Evolutionary conservation across 2,888 invertebrate species (phyloP), one percentile per base, ranked within the genome.

Genomic region (Lasius fuliginosus): DNA sequence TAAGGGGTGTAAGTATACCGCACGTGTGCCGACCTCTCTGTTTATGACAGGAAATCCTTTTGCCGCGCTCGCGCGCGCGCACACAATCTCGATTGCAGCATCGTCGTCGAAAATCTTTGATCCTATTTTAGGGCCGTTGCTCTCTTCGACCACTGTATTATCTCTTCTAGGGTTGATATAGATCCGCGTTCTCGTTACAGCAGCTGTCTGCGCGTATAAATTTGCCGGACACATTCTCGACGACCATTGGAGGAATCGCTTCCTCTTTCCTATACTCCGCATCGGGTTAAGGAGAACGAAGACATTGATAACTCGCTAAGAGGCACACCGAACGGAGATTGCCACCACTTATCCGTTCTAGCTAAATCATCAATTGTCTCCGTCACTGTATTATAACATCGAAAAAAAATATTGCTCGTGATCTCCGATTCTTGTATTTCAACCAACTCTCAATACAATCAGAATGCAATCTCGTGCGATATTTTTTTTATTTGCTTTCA

Each of bases 141-240:
- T 87, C 87, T 82, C 84, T 76, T 67, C 60, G 60, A 71, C 79
- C 86, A 62, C 40, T 77, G 74, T 64, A 73, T 84, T 86, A 88
- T 87, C 82, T 81, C 68, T 85, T 68, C 64, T 58, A 71, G 60
- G 85, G 87, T 77, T 85, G 87, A 88, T 84, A 83, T 87, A 87
- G 83, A 56, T 65, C 68, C 65, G 49, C 40, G 33, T 12, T 30
- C 62, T 56, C 62, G 83, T 75, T 83, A 75, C 60, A 77, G 69
- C 76, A 65, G 62, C 58, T 62, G 71, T 74, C 86, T 58, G 73
- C 83, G 62, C 82, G 68, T 79, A 87, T 88, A 88, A 88, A 88
- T 88, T 88, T 85, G 56, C 82, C 84, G 81, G 83, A 82, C 88
- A 83, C 83, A 87, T 81, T 85, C 75, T 49, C 83, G 89, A 88